Base-by-base conservation (phyloP, 2,797 vertebrate species). In the Myotis planiceps region DNA sequence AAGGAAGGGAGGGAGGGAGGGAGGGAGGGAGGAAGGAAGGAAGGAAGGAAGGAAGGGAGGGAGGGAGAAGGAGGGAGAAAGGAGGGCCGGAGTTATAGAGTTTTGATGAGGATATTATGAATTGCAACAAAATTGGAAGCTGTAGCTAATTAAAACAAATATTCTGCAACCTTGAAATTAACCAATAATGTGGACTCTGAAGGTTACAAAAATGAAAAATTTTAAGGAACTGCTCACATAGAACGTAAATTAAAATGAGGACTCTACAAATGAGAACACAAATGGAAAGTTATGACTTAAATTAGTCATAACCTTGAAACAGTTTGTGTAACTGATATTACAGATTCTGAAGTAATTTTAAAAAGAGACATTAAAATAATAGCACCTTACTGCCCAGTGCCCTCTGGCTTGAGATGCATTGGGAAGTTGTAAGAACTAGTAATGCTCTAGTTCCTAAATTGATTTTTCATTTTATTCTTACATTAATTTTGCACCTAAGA, bases 71-170 rank as follows among this genome's bases (percentile, higher is more conserved):
- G 55, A 58, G 10, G 10, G 25, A 58, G 25, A 6, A 42, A 32
- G 9, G 9, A 71, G 65, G 51, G 68, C 18, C 9, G 6, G 78
- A 96, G 84, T 89, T 42, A 65, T 3, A 68, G 49, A 79, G 91
- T 85, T 90, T 86, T 91, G 82, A 89, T 47, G 71, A 94, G 13
- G 68, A 51, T 9, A 32, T 27, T 92, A 65, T 79, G 16, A 93
- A 90, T 87, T 58, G 42, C 27, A 81, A 25, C 27, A 75, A 85
- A 86, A 53, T 19, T 49, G 63, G 75, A 86, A 94, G 29, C 74
- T 76, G 21, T 78, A 23, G 89, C 45, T 83, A 86, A 90, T 93
- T 74, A 69, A 89, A 96, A 83, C 37, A 53, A 71, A 55, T 47
- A 12, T 74, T 37, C 42, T 90, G 81, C 66, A 80, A 84, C 29